Evolutionary conservation across 2,888 invertebrate species (phyloP).

Genomic region (Agrypnus murinus): DNA sequence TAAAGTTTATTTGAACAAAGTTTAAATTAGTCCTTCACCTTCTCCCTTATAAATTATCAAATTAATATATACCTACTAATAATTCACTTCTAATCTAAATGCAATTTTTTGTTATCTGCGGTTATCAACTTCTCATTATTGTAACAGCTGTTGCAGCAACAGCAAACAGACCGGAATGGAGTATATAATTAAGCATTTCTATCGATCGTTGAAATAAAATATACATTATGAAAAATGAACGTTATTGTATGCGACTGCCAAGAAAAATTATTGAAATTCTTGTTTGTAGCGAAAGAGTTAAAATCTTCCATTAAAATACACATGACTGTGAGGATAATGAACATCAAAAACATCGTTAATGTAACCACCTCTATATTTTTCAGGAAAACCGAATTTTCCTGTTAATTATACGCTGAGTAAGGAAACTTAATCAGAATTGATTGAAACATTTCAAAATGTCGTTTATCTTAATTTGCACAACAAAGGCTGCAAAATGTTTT

Average conservation of each 20-base stretch:
- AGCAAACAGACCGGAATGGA: constrained; percentile 19
- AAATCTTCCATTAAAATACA: too few species aligned
- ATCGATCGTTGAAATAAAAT: constrained; percentile 32
- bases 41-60: neutral
- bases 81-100: neutral
- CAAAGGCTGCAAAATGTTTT: too few species aligned
- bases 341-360: neutral
- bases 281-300: neutral
- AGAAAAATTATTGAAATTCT: neutral
- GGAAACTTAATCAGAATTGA: constrained; percentile 57
- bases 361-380: too few species aligned
- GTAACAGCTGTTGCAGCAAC: constrained; percentile 42
- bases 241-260: neutral
- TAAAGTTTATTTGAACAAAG: too few species aligned
- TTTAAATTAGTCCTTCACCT: neutral
- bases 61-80: neutral
- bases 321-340: neutral
- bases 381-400: neutral
- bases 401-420: constrained; percentile 57
- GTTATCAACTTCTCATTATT: constrained; percentile 53
- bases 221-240: constrained; percentile 22
- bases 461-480: constrained; percentile 50
- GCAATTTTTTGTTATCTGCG: neutral
- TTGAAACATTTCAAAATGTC: constrained; percentile 59
- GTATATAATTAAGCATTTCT: constrained; percentile 34